Evolutionary conservation across 2,113 vertebrate genomes (phyloP), one percentile per base, ranked within the genome.

Genomic region (Prietella phreatophila): DNA sequence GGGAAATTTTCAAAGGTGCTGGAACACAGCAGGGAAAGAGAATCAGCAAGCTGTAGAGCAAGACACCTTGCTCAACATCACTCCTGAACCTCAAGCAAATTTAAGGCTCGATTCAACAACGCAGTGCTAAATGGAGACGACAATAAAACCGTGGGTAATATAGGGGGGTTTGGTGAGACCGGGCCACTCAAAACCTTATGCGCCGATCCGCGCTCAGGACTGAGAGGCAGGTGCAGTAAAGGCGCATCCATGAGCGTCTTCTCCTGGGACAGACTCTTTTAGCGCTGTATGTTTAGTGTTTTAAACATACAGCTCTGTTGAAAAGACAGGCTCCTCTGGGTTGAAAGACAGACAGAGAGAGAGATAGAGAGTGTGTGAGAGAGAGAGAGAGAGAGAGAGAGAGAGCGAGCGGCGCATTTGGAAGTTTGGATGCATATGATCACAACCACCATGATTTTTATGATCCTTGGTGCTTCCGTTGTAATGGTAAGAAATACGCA

Each of bases 391-490:
- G 91, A 90, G 92, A 50, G 47, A 50, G 94, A 95, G 75, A 78
- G 75, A 55, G 94, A 95, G 75, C 50, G 42, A 90, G 91, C 90
- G 92, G 92, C 93, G 90, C 94, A 92, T 95, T 93, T 88, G 93
- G 92, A 94, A 96, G 95, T 95, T 94, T 97, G 96, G 95, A 97
- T 97, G 97, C 96, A 97, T 97, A 96, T 98, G 97, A 97, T 97
- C 96, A 96, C 97, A 95, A 98, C 98, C 97, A 98, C 98, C 96
- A 99, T 99, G 98, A 98, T 99, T 96, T 99, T 99, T 96, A 97
- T 99, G 97, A 97, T 99, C 94, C 96, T 99, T 95, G 97, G 97
- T 95, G 97, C 98, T 95, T 98, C 97, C 93, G 91, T 99, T 96
- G 97, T 98, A 93, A 98, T 99, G 98, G 98, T 99, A 98, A 99